A percentile compares a stretch with the other conserved stretches of the same genome.
phyloP scores from a whole-genome alignment of 2,797 vertebrate genomes.

The Chlorospingus semifuscus region DNA sequence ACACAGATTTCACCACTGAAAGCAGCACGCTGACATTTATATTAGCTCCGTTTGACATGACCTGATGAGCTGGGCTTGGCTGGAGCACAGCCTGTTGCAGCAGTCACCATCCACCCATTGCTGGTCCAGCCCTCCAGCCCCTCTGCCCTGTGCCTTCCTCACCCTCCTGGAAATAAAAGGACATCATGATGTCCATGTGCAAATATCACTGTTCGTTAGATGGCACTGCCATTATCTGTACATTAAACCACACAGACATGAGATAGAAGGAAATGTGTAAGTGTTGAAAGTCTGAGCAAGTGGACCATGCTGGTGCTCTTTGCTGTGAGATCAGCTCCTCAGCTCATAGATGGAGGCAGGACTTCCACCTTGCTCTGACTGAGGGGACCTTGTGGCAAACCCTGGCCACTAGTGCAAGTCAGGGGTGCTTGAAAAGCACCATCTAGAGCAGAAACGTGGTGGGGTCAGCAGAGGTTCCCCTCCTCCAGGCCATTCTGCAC shows the following conservation, averaged over 20 bases:
- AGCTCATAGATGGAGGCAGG: not conserved
- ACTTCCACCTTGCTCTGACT: not conserved
- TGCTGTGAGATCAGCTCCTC: not conserved
- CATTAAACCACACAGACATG: too few species aligned
- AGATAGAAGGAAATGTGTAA: too few species aligned
- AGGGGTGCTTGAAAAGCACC: not conserved
- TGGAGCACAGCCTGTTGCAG: not conserved
- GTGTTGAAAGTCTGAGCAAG: too few species aligned
- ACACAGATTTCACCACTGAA: constrained; percentile 62
- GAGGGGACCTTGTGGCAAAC: not conserved
- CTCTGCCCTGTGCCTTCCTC: not conserved
- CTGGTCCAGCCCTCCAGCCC: not conserved
- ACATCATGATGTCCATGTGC: not conserved
- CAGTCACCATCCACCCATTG: not conserved
- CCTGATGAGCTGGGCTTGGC: constrained; percentile 20
- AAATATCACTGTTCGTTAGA: too few species aligned
- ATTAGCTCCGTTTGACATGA: constrained; percentile 64
- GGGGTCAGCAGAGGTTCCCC: not conserved
- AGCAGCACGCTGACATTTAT: constrained; percentile 65
- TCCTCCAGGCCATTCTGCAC: not conserved
- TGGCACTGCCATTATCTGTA: too few species aligned
- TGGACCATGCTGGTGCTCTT: not conserved
- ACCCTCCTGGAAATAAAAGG: not conserved
- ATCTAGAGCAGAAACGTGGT: not conserved
- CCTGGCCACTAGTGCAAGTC: rapidly evolving